phyloP scores from a whole-genome alignment of 1,140 invertebrate genomes.

The Mactra quadrangularis region DNA sequence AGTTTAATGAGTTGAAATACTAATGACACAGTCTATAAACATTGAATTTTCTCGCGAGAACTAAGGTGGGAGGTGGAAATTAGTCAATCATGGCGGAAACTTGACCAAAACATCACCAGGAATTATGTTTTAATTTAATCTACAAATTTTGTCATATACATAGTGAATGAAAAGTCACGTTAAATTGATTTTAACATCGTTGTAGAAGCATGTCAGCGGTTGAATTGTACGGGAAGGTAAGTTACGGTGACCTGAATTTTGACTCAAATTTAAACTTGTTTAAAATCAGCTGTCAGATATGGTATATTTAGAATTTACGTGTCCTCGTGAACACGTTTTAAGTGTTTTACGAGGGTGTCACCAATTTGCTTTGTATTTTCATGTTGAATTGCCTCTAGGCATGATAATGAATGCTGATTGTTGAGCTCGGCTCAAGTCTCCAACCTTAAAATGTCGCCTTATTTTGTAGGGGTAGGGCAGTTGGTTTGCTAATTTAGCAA shows the following conservation, averaged over 20 bases:
- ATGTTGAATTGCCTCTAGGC: background rate
- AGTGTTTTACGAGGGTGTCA: background rate
- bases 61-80: slow-evolving; percentile 46
- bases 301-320: too few species aligned
- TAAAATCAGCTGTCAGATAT: too few species aligned
- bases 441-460: too few species aligned
- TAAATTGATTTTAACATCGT: background rate
- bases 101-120: slow-evolving; percentile 10
- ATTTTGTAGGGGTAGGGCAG: too few species aligned
- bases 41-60: slow-evolving; percentile 47
- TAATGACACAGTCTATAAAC: slow-evolving; percentile 18
- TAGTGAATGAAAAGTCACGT: background rate
- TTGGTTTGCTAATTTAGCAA: too few species aligned
- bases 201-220: slow-evolving; percentile 33
- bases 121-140: background rate
- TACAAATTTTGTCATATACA: background rate
- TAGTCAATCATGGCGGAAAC: slow-evolving; percentile 48
- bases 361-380: background rate
- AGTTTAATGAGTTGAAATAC: background rate
- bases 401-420: background rate
- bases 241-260: background rate
- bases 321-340: too few species aligned
- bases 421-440: too few species aligned
- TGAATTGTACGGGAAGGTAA: slow-evolving; percentile 39
- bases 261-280: background rate